Evolutionary conservation across 2,113 vertebrate species (phyloP).

Genomic region (Sarotherodon lohbergeri): DNA sequence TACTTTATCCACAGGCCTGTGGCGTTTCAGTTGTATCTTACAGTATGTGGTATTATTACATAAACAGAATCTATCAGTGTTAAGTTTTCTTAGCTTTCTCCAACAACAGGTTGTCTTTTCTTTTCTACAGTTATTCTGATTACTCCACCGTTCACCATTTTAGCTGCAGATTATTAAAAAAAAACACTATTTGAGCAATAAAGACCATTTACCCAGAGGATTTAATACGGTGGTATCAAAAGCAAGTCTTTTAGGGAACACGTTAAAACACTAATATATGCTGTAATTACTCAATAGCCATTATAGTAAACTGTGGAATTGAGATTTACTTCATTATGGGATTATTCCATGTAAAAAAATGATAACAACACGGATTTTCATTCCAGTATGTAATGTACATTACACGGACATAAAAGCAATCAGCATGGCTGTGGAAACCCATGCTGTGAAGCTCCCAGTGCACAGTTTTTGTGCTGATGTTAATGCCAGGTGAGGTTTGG

Average conservation of each 20-base stretch:
- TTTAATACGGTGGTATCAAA: neutral
- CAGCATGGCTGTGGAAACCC: neutral
- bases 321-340: neutral
- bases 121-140: fast-evolving
- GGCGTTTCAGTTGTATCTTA: neutral
- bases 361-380: neutral
- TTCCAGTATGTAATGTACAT: neutral
- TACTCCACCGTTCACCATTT: neutral
- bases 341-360: neutral
- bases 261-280: neutral
- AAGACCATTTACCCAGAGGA: neutral
- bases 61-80: neutral
- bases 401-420: neutral
- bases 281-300: neutral
- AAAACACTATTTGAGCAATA: neutral
- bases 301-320: neutral
- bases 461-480: neutral
- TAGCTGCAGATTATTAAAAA: neutral
- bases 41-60: fast-evolving
- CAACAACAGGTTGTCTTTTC: neutral
- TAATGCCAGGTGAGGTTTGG: neutral
- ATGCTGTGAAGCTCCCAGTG: neutral
- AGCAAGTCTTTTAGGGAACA: neutral
- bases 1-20: neutral
- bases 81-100: neutral